Conservation (phyloP, 2,797 vertebrate genomes). For the Epinephelus awoara region DNA sequence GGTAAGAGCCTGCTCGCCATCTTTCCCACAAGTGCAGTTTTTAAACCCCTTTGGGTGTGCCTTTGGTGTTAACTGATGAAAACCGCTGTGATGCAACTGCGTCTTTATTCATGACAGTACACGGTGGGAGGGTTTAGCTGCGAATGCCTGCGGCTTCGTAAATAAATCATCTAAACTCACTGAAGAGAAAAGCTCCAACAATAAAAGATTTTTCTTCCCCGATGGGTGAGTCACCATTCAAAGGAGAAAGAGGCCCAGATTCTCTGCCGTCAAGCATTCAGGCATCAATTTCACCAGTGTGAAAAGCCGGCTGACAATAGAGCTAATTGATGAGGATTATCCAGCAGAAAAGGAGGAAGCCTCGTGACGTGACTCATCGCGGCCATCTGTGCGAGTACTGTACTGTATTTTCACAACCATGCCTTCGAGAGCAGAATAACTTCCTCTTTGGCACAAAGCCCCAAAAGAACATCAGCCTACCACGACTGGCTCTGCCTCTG, state of each 20-base stretch:
- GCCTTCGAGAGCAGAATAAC: conserved; percentile 64
- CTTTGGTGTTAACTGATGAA: conserved; percentile 68
- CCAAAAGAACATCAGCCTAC: conserved; percentile 60
- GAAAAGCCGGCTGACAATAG: conserved; percentile 75
- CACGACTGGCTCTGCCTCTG: conserved; percentile 43
- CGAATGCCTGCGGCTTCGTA: conserved; percentile 65
- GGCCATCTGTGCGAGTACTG: conserved; percentile 75
- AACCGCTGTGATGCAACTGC: conserved; percentile 75
- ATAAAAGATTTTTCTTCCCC: conserved; percentile 71
- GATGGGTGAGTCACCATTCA: conserved; percentile 74
- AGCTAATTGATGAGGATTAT: conserved; percentile 82
- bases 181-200: conserved; percentile 67
- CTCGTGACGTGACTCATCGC: conserved; percentile 74
- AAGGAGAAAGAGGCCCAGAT: conserved; percentile 64
- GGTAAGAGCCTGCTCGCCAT: conserved; percentile 60
- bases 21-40: conserved; percentile 63
- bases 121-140: conserved; percentile 71
- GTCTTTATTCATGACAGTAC: conserved; percentile 71
- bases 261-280: conserved; percentile 50
- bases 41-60: conserved; percentile 67
- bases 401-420: conserved; percentile 70
- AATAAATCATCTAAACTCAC: conserved; percentile 80
- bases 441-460: conserved; percentile 76
- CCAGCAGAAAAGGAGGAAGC: conserved; percentile 76
- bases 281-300: conserved; percentile 67